These are phyloP conservation scores for Drosophila suboccidentalis DNA, from an alignment of 2,888 invertebrate genomes.

Conservation along the genomic window DNA sequence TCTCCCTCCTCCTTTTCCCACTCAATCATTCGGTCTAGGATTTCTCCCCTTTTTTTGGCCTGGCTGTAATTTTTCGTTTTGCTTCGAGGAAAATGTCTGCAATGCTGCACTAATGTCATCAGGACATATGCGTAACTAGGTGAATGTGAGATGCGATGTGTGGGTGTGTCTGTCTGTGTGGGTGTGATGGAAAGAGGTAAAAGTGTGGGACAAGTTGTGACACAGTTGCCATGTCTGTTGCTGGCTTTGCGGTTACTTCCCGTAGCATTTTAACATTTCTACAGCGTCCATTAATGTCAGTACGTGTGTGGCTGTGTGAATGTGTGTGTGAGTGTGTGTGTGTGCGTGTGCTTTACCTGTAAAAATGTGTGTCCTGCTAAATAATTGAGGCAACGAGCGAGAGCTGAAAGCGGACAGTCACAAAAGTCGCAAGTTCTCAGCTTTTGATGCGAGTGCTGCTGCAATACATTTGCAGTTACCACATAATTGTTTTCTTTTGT, in stretches of 20 bases:
- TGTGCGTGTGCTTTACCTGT: constrained; percentile 35
- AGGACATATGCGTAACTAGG: constrained; percentile 75
- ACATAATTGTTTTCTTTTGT: constrained; percentile 60
- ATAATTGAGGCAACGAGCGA: constrained; percentile 62
- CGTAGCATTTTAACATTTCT: constrained; percentile 52
- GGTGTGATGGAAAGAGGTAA: background rate
- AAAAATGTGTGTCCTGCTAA: constrained; percentile 45
- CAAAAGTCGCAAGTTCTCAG: constrained; percentile 17
- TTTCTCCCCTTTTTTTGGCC: constrained; percentile 45
- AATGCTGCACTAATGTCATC: constrained; percentile 79
- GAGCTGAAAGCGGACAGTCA: constrained; percentile 22
- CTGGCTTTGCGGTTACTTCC: constrained; percentile 42
- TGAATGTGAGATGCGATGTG: constrained; percentile 44
- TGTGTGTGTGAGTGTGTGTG: constrained; percentile 19
- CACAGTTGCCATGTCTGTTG: constrained; percentile 27
- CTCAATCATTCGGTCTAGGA: background rate
- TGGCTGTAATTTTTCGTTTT: constrained; percentile 56
- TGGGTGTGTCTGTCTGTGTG: constrained; percentile 7
- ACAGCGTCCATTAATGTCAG: constrained; percentile 61
- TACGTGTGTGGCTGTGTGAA: background rate
- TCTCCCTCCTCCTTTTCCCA: too few relatives aligned
- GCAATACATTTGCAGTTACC: constrained; percentile 44
- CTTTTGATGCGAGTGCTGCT: constrained; percentile 22
- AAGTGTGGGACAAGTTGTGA: constrained; percentile 25
- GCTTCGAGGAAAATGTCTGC: constrained; percentile 64